A percentile compares a stretch with the other conserved stretches of the same genome.
Evolutionary conservation across 2,113 vertebrate genomes (phyloP).

Genomic region (Chloebia gouldiae): DNA sequence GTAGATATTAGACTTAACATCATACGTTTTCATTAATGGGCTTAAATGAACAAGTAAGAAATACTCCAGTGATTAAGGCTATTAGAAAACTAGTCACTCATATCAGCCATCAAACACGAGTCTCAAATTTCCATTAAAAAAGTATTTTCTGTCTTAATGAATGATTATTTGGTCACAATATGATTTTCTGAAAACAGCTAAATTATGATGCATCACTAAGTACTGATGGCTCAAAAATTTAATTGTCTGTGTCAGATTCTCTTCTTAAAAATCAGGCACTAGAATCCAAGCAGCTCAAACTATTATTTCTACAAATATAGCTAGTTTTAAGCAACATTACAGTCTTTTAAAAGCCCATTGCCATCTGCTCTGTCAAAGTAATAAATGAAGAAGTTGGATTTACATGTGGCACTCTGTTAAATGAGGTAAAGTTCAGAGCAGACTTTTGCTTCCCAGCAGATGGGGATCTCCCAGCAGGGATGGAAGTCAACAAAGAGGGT

Average conservation of each 20-base stretch:
- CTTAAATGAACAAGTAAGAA: constrained; percentile 52
- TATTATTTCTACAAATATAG: constrained; percentile 34
- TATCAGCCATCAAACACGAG: constrained; percentile 14
- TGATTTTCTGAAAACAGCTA: constrained; percentile 51
- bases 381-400: constrained; percentile 53
- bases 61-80: constrained; percentile 44
- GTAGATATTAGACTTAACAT: constrained; percentile 62
- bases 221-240: constrained; percentile 46
- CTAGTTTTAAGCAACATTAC: constrained; percentile 17
- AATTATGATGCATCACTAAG: constrained; percentile 41
- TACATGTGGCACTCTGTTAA: constrained; percentile 38
- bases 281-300: constrained; percentile 5
- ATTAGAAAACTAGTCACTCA: constrained; percentile 58
- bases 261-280: constrained; percentile 30
- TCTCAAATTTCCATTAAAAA: constrained; percentile 41
- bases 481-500: constrained; percentile 67
- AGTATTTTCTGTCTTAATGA: constrained; percentile 29
- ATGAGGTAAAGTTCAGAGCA: constrained; percentile 59
- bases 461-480: constrained; percentile 72
- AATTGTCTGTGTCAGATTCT: constrained; percentile 32
- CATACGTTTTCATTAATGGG: constrained; percentile 46
- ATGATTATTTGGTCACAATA: constrained; percentile 30
- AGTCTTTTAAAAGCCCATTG: constrained; percentile 42
- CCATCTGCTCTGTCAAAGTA: constrained; percentile 58
- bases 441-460: constrained; percentile 59